Percentiles rank a stretch among this genome's conserved stretches.
phyloP scores from a whole-genome alignment of 2,888 invertebrate species.

The Xestia ashworthii region DNA sequence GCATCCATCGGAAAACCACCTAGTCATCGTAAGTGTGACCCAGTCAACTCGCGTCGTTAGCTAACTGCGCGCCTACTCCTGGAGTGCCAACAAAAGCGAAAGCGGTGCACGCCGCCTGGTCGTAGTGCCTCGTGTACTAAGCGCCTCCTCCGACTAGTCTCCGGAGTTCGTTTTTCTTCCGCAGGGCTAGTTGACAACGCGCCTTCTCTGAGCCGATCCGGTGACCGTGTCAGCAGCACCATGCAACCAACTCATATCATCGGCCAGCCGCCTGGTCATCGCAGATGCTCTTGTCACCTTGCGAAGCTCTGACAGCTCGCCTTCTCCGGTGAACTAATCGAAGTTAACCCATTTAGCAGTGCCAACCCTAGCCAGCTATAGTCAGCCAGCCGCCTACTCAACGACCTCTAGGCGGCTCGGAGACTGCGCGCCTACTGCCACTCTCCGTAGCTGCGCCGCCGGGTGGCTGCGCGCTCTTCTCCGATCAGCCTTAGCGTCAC shows the following conservation, averaged over 20 bases:
- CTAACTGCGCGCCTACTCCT: not conserved
- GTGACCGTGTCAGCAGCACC: slow-evolving; percentile 8
- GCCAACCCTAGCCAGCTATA: not conserved
- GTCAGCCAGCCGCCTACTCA: slow-evolving; percentile 4
- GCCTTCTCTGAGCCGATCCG: not conserved
- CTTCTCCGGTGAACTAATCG: slow-evolving; percentile 1
- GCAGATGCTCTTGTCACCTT: slow-evolving; percentile 9
- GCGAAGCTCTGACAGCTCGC: not conserved
- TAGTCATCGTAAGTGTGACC: not conserved
- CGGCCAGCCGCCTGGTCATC: slow-evolving; percentile 11
- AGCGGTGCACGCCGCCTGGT: not conserved
- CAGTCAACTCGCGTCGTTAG: not conserved
- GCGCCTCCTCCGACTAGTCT: not conserved
- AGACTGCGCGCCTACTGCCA: slow-evolving; percentile 4
- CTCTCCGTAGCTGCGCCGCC: too few species aligned
- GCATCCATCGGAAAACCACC: not conserved
- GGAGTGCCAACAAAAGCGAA: not conserved
- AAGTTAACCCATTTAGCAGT: not conserved
- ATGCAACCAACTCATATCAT: not conserved
- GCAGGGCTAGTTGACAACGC: not conserved
- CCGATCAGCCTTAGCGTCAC: slow-evolving; percentile 10
- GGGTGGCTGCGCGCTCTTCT: not conserved
- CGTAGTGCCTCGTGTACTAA: not conserved
- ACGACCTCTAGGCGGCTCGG: not conserved
- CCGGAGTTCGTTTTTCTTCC: not conserved